These are phyloP conservation scores for Nettapus auritus DNA, from an alignment of 2,113 vertebrate genomes.

Conservation along the genomic window DNA sequence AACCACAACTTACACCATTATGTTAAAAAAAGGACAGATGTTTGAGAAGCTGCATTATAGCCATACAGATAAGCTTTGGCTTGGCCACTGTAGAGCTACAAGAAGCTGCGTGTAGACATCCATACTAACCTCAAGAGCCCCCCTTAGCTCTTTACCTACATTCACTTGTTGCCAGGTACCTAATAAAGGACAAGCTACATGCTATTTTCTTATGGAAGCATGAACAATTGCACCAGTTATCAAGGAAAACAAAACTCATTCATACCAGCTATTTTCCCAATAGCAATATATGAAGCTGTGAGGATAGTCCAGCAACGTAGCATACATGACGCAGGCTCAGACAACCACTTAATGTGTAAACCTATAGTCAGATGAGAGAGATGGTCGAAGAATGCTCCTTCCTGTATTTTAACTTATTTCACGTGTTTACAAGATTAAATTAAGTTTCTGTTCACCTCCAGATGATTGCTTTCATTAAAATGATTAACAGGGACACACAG, in stretches of 20 bases:
- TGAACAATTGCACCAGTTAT: background rate
- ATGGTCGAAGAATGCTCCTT: background rate
- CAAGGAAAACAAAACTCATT: background rate
- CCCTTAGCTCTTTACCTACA: background rate
- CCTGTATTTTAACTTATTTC: constrained; percentile 7
- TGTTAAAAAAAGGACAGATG: background rate
- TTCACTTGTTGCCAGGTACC: background rate
- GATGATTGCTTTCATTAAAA: constrained; percentile 39
- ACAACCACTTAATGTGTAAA: background rate
- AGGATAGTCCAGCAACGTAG: background rate
- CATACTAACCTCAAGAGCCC: background rate
- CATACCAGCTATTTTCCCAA: background rate
- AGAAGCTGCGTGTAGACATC: background rate
- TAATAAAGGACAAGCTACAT: background rate
- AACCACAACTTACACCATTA: background rate
- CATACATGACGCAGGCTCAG: background rate
- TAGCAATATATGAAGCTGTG: background rate
- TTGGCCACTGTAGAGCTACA: background rate
- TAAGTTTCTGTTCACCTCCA: constrained; percentile 33
- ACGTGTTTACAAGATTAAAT: constrained; percentile 16
- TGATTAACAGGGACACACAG: constrained; percentile 25
- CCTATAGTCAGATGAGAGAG: background rate
- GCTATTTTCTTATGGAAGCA: background rate
- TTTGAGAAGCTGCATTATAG: background rate
- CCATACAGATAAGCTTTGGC: background rate